Base-by-base conservation (phyloP, 2,888 invertebrate genomes). In the Serripes groenlandicus region DNA sequence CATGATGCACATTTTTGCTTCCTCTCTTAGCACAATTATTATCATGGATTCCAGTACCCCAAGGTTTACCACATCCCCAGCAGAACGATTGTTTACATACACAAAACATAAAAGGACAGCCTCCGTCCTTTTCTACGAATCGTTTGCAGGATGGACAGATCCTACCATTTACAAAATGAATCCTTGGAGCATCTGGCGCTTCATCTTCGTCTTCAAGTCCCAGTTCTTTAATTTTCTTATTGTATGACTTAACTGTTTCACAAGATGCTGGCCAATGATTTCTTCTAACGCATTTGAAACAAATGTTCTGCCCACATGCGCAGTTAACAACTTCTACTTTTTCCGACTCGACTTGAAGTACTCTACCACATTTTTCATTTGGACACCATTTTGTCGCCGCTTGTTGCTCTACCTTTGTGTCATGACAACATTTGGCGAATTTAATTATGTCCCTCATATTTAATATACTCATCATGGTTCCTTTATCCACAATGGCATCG, bases 191-290 rank as follows among this genome's bases (percentile, higher is more conserved):
- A 2, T 62, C 26, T 11, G 76, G 75, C n/a, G 54, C 35, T 0
- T 76, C 71, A 35, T 72, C 28, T 30, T 79, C 62, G 23, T 58
- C 56, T 1, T 82, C 81, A 35, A 88, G 76, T n/a, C 87, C 88
- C 37, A 49, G 72, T 1, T 68, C 58, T 32, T 75, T 62, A n/a
- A 91, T 30, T 68, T 81, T 79, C n/a, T 81, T 52, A 28, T 77
- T 69, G 66, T 89, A 91, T 0, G 30, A 32, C 5, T 64, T 69
- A 1, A 78, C 84, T 11, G 73, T 70, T 15, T 86, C 80, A 75
- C 91, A 91, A 9, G 86, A 58, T 5, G 88, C 89, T 3, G 91
- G 91, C 90, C 90, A 91, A 54, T 91, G 91, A 28, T 86, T 77
- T 30, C 72, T 75, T 30, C 83, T 70, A 1, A 87, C 74, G 74